These are phyloP conservation scores for Hypsibius dujardini DNA, from an alignment of 1,140 invertebrate species.

Conservation along the genomic window DNA sequence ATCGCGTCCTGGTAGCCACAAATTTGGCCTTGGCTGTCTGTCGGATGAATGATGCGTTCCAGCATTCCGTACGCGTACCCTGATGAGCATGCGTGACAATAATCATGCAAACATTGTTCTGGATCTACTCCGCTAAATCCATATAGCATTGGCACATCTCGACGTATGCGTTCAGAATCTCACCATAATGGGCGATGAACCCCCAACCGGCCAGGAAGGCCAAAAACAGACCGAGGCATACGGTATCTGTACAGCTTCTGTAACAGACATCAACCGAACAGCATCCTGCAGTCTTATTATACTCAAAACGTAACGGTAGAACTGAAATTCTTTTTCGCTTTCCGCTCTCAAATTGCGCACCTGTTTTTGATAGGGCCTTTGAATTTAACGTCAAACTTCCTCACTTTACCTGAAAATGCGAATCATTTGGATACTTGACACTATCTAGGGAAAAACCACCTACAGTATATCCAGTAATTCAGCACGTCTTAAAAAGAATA, in stretches of 20 bases:
- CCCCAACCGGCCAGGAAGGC: conserved; percentile 55
- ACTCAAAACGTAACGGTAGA: too few relatives aligned
- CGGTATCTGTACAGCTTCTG: conserved; percentile 63
- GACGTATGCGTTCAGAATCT: conserved; percentile 25
- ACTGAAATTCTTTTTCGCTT: too few relatives aligned
- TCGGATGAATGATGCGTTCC: conserved; percentile 55
- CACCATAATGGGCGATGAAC: conserved; percentile 55
- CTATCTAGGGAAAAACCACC: too few relatives aligned
- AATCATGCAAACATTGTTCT: not conserved
- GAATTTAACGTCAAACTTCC: too few relatives aligned
- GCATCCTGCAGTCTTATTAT: too few relatives aligned
- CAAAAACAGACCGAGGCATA: conserved; percentile 65
- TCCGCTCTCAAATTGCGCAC: too few relatives aligned
- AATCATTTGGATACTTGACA: too few relatives aligned
- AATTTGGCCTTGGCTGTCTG: conserved; percentile 46
- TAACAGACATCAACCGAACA: too few relatives aligned
- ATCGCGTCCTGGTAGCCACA: conserved; percentile 51
- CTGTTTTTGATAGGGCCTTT: too few relatives aligned
- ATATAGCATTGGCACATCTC: not conserved
- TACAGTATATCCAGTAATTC: too few relatives aligned
- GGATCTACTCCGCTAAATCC: not conserved
- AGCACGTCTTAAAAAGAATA: too few relatives aligned
- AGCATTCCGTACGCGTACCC: conserved; percentile 55
- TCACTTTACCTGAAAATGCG: too few relatives aligned
- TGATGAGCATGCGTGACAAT: conserved; percentile 31